Conservation (phyloP, 2,888 invertebrate species). For the Argyresthia goedartella region DNA sequence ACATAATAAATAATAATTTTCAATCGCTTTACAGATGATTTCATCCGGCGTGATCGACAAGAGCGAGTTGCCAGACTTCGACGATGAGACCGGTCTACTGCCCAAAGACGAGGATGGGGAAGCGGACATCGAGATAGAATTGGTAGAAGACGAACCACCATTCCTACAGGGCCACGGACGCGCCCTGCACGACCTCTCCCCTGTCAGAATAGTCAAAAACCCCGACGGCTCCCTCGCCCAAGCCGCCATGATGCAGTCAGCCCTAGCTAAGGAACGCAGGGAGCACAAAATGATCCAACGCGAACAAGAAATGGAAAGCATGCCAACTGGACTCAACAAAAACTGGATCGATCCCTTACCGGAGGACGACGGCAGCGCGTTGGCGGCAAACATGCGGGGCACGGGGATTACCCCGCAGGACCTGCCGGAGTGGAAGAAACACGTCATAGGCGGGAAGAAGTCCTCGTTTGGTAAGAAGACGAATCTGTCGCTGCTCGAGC, state of each 20-base stretch:
- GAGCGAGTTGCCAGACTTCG: slow-evolving; percentile 96
- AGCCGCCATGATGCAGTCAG: slow-evolving; percentile 99
- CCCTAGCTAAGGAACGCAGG: slow-evolving; percentile 95
- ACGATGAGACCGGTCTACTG: slow-evolving; percentile 93
- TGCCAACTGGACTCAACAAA: slow-evolving; percentile 86
- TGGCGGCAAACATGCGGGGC: slow-evolving; percentile 86
- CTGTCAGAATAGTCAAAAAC: slow-evolving; percentile 97
- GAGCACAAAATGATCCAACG: slow-evolving; percentile 97
- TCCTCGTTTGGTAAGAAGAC: slow-evolving; percentile 99
- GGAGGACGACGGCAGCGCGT: slow-evolving; percentile 79
- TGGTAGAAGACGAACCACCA: slow-evolving; percentile 98
- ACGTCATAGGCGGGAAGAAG: slow-evolving; percentile 97
- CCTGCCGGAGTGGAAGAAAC: slow-evolving; percentile 99
- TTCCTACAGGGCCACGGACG: slow-evolving; percentile 95
- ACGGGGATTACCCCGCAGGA: slow-evolving; percentile 89
- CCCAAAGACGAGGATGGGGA: slow-evolving; percentile 95
- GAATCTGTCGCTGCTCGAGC: slow-evolving; percentile 92
- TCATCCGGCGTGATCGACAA: slow-evolving; percentile 93
- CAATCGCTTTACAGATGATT: slow-evolving; percentile 76
- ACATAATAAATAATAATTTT: too few relatives aligned
- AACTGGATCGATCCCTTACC: slow-evolving; percentile 98
- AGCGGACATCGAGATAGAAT: slow-evolving; percentile 98
- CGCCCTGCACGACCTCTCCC: slow-evolving; percentile 91
- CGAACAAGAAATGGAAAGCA: slow-evolving; percentile 89
- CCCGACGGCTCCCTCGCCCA: slow-evolving; percentile 99